Evolutionary conservation across 2,888 invertebrate genomes (phyloP), one percentile per base, ranked within the genome.

Genomic region (Mongoloraphidia duomilia): DNA sequence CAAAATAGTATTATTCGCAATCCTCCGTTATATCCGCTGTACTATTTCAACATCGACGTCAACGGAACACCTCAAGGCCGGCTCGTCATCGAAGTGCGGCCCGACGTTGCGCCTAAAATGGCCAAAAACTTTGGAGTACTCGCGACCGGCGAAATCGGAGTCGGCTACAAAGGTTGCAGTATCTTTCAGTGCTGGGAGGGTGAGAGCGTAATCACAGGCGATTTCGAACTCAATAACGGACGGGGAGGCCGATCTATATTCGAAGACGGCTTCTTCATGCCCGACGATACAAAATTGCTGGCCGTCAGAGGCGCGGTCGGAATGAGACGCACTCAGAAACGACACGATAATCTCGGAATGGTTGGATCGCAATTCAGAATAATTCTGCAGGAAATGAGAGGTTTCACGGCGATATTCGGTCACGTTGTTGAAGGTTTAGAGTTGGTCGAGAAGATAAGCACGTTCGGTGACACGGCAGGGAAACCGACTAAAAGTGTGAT

Each of bases 281-380:
- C 86, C 36, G 87, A 87, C 65, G 84, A 86, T 60, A 85, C 86
- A 17, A 82, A 82, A 60, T 74, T 87, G 60, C 73, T 79, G 54
- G 83, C 85, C 8, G 77, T 81, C 12, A 73, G 86, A 40, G 87
- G 86, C 38, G 80, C 85, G 11, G 84, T 87, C 9, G 87, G 86
- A 48, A 87, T 88, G 86, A 72, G 86, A 10, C 74, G 87, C 41
- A 83, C 84, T 50, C 85, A 86, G 63, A 83, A 82, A 64, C 76
- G 84, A 34, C 85, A 84, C 68, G 84, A 86, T 64, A 83, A 82
- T 59, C 70, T 81, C 57, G 85, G 86, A 45, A 77, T 85, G 74
- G 86, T 87, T n/a, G 87, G 86, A 26, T 86, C 86, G 50, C 87
- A 87, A 66, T 88, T 87, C 69, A 79, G 87, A 55, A 79, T 87